Percentiles rank a stretch among this genome's conserved stretches.
These are phyloP conservation scores for Paedocypris sp. DNA, from an alignment of 2,113 vertebrate species.

Conservation along the genomic window DNA sequence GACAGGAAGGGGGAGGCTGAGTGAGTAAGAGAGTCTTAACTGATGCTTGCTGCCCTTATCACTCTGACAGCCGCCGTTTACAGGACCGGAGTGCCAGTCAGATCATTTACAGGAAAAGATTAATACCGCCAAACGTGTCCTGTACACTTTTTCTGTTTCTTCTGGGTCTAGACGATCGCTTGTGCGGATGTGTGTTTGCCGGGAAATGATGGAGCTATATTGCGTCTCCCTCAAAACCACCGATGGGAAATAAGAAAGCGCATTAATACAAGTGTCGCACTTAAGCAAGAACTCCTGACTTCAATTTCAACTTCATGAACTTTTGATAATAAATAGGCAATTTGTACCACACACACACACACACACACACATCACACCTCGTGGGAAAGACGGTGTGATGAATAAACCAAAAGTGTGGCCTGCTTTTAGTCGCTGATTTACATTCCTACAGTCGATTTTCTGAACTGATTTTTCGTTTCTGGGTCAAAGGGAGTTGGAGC, in stretches of 20 bases:
- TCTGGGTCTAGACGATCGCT: not conserved
- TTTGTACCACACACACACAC: not conserved
- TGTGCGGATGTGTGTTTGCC: not conserved
- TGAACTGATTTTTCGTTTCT: no score
- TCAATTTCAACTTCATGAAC: not conserved
- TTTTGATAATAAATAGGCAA: not conserved
- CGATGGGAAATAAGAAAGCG: not conserved
- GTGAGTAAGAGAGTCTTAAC: constrained; percentile 22
- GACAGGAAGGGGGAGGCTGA: constrained; percentile 16
- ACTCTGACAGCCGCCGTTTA: constrained; percentile 40
- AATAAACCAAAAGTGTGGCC: no score
- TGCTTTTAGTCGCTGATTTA: no score
- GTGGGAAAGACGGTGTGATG: no score
- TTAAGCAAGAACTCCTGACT: not conserved
- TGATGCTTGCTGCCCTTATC: constrained; percentile 36
- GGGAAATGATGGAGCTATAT: not conserved
- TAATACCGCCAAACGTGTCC: constrained; percentile 33
- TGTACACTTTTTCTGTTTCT: not conserved
- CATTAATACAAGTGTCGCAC: not conserved
- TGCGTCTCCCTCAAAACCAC: not conserved
- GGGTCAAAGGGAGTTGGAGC: no score
- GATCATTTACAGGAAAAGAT: constrained; percentile 48
- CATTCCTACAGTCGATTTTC: no score
- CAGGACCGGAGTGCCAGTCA: constrained; percentile 44
- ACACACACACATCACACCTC: not conserved